Evolutionary conservation across 2,113 vertebrate genomes (phyloP).

Genomic region (Paedocypris sp.): DNA sequence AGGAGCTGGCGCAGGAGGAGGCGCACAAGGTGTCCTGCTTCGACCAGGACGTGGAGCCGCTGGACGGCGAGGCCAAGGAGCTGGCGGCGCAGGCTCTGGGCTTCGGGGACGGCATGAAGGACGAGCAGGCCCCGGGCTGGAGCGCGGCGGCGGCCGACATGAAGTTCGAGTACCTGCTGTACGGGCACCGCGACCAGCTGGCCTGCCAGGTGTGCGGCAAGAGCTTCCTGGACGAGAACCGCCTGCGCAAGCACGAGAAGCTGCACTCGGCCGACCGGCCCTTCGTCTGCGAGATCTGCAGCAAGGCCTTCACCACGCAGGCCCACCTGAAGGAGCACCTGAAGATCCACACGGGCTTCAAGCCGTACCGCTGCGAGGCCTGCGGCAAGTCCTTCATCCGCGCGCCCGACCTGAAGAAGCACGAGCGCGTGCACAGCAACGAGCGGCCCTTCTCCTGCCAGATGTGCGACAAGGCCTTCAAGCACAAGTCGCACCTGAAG

Average conservation of each 20-base stretch:
- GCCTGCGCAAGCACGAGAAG: slow-evolving; percentile 86
- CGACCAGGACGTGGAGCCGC: slow-evolving; percentile 90
- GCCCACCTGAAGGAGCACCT: slow-evolving; percentile 96
- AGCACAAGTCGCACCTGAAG: slow-evolving; percentile 98
- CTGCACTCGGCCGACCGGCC: slow-evolving; percentile 90
- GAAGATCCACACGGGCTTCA: slow-evolving; percentile 96
- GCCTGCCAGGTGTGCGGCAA: slow-evolving; percentile 82
- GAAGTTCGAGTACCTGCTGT: slow-evolving; percentile 96
- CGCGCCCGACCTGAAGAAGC: slow-evolving; percentile 91
- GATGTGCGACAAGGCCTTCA: slow-evolving; percentile 97
- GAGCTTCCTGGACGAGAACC: slow-evolving; percentile 83
- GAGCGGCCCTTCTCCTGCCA: slow-evolving; percentile 93
- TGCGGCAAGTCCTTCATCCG: slow-evolving; percentile 96
- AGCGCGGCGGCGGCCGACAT: slow-evolving; percentile 77
- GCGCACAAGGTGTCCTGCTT: slow-evolving; percentile 94
- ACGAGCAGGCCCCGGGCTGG: slow-evolving; percentile 76
- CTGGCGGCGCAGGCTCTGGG: slow-evolving; percentile 82
- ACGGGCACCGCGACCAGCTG: slow-evolving; percentile 90
- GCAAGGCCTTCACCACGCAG: slow-evolving; percentile 94
- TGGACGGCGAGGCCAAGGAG: slow-evolving; percentile 76
- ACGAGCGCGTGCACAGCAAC: slow-evolving; percentile 94
- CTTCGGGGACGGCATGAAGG: slow-evolving; percentile 81
- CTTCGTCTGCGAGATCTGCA: slow-evolving; percentile 94
- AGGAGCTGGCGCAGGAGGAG: slow-evolving; percentile 91
- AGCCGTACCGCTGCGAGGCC: slow-evolving; percentile 92